These are phyloP conservation scores for Orchesellides sinensis DNA, from an alignment of 2,888 invertebrate species.

Conservation along the genomic window DNA sequence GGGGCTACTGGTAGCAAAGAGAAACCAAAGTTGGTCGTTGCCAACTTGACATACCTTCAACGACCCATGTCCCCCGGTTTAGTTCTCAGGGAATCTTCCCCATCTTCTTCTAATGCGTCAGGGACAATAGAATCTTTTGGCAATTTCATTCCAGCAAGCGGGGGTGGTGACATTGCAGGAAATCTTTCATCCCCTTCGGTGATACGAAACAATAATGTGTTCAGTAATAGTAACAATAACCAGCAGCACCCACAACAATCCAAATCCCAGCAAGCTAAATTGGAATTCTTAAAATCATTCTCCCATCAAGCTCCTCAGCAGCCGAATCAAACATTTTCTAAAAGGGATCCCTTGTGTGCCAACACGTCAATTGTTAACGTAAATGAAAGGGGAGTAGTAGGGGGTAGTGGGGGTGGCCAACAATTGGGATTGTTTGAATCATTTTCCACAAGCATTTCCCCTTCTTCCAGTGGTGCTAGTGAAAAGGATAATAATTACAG, in stretches of 20 bases:
- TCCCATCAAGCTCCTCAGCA: constrained; percentile 17
- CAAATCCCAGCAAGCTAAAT: constrained; percentile 57
- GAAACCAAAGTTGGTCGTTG: constrained; percentile 72
- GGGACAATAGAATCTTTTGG: constrained; percentile 48
- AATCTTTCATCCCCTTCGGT: constrained; percentile 36
- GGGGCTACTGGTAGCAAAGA: constrained; percentile 33
- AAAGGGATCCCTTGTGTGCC: constrained; percentile 56
- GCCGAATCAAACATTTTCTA: constrained; percentile 3
- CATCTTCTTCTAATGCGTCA: constrained; percentile 31
- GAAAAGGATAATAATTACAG: constrained; percentile 29
- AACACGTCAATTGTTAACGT: constrained; percentile 49
- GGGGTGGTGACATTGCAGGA: constrained; percentile 15
- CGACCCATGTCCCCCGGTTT: constrained; percentile 73
- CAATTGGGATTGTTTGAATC: not conserved
- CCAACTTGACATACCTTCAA: constrained; percentile 72
- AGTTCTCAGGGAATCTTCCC: constrained; percentile 50
- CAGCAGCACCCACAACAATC: constrained; percentile 39
- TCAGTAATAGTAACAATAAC: constrained; percentile 54
- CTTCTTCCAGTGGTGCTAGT: constrained; percentile 65
- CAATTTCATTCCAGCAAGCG: constrained; percentile 29
- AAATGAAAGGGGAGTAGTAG: constrained; percentile 13
- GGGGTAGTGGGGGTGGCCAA: not conserved
- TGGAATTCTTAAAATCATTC: constrained; percentile 54
- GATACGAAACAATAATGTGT: constrained; percentile 65
- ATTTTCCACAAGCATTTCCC: constrained; percentile 38